Conservation (phyloP, 2,888 invertebrate species). For the Sipha maydis region DNA sequence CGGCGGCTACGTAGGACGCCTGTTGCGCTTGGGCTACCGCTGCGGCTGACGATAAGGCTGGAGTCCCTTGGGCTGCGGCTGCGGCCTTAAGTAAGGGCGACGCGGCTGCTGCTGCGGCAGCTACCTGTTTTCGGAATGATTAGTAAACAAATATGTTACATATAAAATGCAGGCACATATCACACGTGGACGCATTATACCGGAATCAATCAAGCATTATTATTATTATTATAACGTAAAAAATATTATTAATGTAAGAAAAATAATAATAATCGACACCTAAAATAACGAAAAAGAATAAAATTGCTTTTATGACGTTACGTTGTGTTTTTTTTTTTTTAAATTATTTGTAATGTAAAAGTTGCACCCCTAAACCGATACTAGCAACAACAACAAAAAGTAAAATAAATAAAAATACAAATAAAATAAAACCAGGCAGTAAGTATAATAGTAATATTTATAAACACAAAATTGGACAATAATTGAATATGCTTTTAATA, state of each 20-base stretch:
- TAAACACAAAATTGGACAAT: slow-evolving; percentile 52
- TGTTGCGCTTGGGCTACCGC: slow-evolving; percentile 82
- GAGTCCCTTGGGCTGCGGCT: slow-evolving; percentile 63
- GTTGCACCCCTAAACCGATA: slow-evolving; percentile 45
- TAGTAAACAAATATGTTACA: slow-evolving; percentile 67
- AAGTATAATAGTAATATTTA: slow-evolving; percentile 26
- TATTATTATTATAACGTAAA: slow-evolving; percentile 15
- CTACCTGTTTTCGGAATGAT: slow-evolving; percentile 73
- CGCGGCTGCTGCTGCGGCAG: slow-evolving; percentile 75
- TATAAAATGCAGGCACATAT: slow-evolving; percentile 56
- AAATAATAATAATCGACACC: background rate
- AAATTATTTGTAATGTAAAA: background rate
- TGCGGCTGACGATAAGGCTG: slow-evolving; percentile 63
- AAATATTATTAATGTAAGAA: slow-evolving; percentile 22
- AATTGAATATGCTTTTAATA: slow-evolving; percentile 44
- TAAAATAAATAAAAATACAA: slow-evolving; percentile 14
- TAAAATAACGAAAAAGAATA: slow-evolving; percentile 29
- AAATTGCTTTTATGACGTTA: slow-evolving; percentile 46
- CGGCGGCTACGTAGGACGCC: slow-evolving; percentile 87
- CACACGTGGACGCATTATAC: slow-evolving; percentile 59
- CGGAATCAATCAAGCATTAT: slow-evolving; percentile 59
- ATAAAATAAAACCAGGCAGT: slow-evolving; percentile 42
- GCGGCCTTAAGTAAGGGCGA: slow-evolving; percentile 85
- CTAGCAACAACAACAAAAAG: slow-evolving; percentile 20
- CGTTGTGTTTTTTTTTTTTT: slow-evolving; percentile 30